Conservation (phyloP, 2,888 invertebrate species). For the Macrophya annulata region DNA sequence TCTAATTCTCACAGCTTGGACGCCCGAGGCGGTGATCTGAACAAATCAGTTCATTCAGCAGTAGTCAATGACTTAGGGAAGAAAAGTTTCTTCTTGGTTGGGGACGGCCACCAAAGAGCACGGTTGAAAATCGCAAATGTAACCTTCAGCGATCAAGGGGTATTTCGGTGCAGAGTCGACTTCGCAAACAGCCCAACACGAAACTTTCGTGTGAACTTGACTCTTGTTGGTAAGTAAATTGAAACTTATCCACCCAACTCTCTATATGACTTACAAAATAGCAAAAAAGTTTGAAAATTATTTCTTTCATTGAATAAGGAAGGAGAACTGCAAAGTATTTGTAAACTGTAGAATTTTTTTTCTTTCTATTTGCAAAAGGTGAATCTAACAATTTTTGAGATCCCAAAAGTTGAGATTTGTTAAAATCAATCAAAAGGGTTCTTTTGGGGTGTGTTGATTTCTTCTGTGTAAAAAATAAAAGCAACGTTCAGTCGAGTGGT, state of each 20-base stretch:
- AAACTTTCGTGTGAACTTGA: conserved; percentile 92
- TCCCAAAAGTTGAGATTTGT: no score
- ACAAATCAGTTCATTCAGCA: conserved; percentile 87
- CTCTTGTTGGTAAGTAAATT: conserved; percentile 89
- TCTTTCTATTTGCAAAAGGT: neutral
- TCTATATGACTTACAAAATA: neutral
- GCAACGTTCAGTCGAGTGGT: no score
- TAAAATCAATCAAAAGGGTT: no score
- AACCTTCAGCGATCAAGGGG: conserved; percentile 88
- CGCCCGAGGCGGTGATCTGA: conserved; percentile 87
- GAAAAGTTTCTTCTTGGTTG: conserved; percentile 88
- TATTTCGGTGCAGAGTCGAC: conserved; percentile 94
- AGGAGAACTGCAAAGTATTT: neutral
- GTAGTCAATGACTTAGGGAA: conserved; percentile 90
- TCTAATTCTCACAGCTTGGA: conserved; percentile 84
- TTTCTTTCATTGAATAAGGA: neutral
- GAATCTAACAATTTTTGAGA: neutral
- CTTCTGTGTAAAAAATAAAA: no score
- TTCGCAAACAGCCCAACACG: conserved; percentile 94
- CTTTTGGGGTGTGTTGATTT: no score
- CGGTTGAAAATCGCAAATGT: conserved; percentile 89
- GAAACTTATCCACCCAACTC: neutral
- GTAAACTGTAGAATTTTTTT: no score
- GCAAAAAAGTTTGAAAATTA: neutral
- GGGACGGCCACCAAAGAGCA: conserved; percentile 83